Percentiles rank a stretch among this genome's conserved stretches.
phyloP scores from a whole-genome alignment of 1,140 invertebrate genomes.

The Lepidurus packardi region DNA sequence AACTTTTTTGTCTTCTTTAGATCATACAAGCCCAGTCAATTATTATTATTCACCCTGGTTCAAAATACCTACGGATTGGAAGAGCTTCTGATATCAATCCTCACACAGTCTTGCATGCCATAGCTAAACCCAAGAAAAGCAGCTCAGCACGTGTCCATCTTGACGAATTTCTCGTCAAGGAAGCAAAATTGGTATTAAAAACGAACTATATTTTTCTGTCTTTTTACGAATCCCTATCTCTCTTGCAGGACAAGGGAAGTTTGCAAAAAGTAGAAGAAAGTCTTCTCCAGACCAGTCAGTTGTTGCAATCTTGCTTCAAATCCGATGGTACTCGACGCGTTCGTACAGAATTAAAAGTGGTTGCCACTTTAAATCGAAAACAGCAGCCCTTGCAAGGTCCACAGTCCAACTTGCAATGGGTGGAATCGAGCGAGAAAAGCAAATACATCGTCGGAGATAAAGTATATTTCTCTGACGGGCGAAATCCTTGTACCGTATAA shows the following conservation, averaged over 20 bases:
- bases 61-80: constrained; percentile 78
- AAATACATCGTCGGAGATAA: constrained; percentile 48
- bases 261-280: constrained; percentile 75
- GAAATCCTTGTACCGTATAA: background rate
- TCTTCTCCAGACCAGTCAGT: constrained; percentile 70
- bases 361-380: constrained; percentile 74
- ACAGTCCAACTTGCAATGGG: constrained; percentile 41
- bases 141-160: constrained; percentile 51
- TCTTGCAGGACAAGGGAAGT: constrained; percentile 54
- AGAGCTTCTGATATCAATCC: constrained; percentile 82
- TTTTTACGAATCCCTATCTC: background rate
- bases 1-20: constrained; percentile 41
- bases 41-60: constrained; percentile 92
- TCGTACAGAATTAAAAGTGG: constrained; percentile 78
- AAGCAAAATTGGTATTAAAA: constrained; percentile 39
- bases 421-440: constrained; percentile 41
- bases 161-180: constrained; percentile 50
- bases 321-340: constrained; percentile 71
- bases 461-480: constrained; percentile 39
- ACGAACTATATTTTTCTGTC: background rate
- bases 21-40: constrained; percentile 69
- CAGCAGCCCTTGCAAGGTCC: constrained; percentile 50
- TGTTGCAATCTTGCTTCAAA: constrained; percentile 74
- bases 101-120: constrained; percentile 74
- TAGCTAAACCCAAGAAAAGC: constrained; percentile 59